Conservation (phyloP, 2,888 invertebrate species). For the Tanypteryx hageni region DNA sequence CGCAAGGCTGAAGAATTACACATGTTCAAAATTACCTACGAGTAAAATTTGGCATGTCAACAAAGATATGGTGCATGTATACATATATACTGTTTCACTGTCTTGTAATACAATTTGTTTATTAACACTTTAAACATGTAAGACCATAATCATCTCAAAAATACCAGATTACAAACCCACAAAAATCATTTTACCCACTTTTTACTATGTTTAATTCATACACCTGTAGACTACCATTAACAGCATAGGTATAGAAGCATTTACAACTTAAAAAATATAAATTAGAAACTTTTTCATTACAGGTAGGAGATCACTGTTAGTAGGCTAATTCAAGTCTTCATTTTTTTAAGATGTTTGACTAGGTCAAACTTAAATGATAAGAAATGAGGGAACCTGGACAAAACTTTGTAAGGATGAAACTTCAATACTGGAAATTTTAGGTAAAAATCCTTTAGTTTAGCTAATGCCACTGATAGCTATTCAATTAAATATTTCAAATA, state of each 20-base stretch:
- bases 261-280: neutral
- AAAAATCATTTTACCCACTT: neutral
- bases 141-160: constrained; percentile 29
- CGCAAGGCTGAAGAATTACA: neutral
- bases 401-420: neutral
- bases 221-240: neutral
- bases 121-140: neutral
- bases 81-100: neutral
- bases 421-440: neutral
- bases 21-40: too few species aligned
- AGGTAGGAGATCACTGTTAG: neutral
- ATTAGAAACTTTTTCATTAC: too few species aligned
- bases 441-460: neutral
- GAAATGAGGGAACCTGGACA: neutral
- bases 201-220: neutral
- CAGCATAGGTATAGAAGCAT: neutral
- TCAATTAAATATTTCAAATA: neutral
- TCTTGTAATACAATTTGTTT: neutral
- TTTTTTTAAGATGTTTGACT: neutral
- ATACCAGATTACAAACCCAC: neutral
- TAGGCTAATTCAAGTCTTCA: neutral
- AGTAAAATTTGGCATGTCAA: too few species aligned
- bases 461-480: neutral
- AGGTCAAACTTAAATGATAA: neutral
- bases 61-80: neutral